Evolutionary conservation across 1,140 invertebrate species (phyloP).

Genomic region (Samia ricini): DNA sequence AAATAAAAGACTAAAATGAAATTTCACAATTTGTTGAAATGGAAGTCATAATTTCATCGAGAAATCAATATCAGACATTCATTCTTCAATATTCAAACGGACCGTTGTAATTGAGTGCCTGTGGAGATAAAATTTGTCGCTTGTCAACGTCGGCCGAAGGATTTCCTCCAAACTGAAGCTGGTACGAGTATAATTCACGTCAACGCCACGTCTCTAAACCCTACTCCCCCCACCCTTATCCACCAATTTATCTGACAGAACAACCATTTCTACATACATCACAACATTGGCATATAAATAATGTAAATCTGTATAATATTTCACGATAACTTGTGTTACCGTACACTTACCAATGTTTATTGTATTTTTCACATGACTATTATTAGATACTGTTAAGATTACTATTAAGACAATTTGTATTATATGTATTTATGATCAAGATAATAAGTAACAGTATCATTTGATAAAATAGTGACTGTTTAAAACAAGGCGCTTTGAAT

Average conservation of each 20-base stretch:
- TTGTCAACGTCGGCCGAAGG: not conserved
- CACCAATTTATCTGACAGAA: not conserved
- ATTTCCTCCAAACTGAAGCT: not conserved
- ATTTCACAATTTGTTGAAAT: not conserved
- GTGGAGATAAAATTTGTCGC: not conserved
- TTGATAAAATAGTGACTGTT: too few relatives aligned
- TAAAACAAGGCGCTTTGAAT: too few relatives aligned
- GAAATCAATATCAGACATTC: not conserved
- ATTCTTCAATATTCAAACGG: not conserved
- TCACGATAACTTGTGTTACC: not conserved
- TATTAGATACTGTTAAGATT: too few relatives aligned
- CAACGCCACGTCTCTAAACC: not conserved
- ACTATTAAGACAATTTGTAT: too few relatives aligned
- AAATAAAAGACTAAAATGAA: not conserved
- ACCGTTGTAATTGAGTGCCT: not conserved
- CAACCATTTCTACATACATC: not conserved
- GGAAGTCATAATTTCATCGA: not conserved
- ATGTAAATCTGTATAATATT: not conserved
- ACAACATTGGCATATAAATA: not conserved
- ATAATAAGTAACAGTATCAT: not conserved
- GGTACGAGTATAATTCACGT: slow-evolving; percentile 1
- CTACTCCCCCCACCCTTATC: too few relatives aligned
- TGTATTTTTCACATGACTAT: too few relatives aligned
- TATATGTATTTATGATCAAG: not conserved
- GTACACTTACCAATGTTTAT: not conserved